Conservation (phyloP, 1,140 invertebrate genomes). For the Dinothrombium tinctorium region DNA sequence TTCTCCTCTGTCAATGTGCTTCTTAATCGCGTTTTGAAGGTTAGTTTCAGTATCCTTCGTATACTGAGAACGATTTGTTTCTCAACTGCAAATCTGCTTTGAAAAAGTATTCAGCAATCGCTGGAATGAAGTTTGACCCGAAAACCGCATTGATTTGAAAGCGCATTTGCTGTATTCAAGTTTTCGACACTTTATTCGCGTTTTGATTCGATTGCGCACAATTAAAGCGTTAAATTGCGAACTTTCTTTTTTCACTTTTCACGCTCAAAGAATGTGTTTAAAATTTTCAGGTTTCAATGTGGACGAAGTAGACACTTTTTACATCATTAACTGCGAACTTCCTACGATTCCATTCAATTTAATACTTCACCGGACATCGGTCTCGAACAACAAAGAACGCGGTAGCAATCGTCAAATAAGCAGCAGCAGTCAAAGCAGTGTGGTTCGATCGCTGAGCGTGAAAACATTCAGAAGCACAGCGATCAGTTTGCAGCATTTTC, state of each 20-base stretch:
- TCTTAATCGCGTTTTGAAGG: too few species aligned
- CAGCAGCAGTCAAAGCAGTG: background rate
- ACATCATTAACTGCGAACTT: conserved; percentile 3
- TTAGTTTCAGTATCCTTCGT: too few species aligned
- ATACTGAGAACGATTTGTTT: too few species aligned
- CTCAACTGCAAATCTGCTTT: too few species aligned
- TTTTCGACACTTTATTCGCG: conserved; percentile 1
- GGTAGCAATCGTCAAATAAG: background rate
- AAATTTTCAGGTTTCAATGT: conserved; percentile 4
- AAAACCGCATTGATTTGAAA: too few species aligned
- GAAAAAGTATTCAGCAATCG: too few species aligned
- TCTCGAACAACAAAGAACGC: background rate
- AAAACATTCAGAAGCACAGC: background rate
- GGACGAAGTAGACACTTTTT: conserved; percentile 5
- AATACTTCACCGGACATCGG: conserved; percentile 3
- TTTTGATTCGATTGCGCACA: too few species aligned
- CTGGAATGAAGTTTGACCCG: too few species aligned
- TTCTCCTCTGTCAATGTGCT: too few species aligned
- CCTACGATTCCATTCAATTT: conserved; percentile 4
- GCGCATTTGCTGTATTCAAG: background rate
- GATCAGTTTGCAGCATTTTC: background rate
- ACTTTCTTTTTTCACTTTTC: background rate
- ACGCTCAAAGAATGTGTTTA: background rate
- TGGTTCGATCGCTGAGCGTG: background rate
- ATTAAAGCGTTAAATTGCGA: too few species aligned